phyloP scores from a whole-genome alignment of 2,888 invertebrate species.

The Hirtodrosophila confusa region DNA sequence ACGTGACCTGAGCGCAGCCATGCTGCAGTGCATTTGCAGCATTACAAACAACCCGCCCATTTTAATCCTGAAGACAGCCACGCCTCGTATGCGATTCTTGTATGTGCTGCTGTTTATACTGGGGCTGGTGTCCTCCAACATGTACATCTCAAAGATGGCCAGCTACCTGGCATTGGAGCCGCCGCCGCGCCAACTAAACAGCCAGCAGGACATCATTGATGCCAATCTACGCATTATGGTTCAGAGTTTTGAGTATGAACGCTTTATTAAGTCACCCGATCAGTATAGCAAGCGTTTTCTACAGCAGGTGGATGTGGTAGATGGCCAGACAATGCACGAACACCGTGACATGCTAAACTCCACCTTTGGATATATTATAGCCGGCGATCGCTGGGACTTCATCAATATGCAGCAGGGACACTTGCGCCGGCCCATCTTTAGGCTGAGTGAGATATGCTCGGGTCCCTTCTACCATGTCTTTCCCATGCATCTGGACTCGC shows the following conservation, averaged over 20 bases:
- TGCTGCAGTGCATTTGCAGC: constrained; percentile 71
- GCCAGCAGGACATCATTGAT: constrained; percentile 67
- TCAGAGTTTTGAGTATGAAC: constrained; percentile 56
- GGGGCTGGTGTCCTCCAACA: constrained; percentile 71
- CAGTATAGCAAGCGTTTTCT: constrained; percentile 52
- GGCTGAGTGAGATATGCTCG: constrained; percentile 70
- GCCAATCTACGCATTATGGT: constrained; percentile 64
- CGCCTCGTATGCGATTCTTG: constrained; percentile 65
- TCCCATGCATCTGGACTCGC: constrained; percentile 74
- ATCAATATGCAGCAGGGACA: constrained; percentile 70
- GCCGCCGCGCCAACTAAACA: constrained; percentile 59
- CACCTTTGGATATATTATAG: constrained; percentile 67
- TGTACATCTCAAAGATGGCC: constrained; percentile 75
- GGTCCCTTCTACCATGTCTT: constrained; percentile 75
- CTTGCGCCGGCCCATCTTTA: constrained; percentile 68
- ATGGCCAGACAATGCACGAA: constrained; percentile 38
- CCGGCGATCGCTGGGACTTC: constrained; percentile 78
- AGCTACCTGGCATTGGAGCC: constrained; percentile 72
- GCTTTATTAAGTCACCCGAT: constrained; percentile 21
- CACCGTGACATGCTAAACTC: constrained; percentile 69
- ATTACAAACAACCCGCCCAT: constrained; percentile 60
- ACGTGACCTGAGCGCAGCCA: constrained; percentile 59
- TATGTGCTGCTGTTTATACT: constrained; percentile 61
- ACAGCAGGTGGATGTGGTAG: constrained; percentile 50
- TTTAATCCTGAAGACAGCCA: constrained; percentile 43